A percentile compares a stretch with the other conserved stretches of the same genome.
These are phyloP conservation scores for Shargacucullia verbasci DNA, from an alignment of 2,888 invertebrate genomes.

Conservation along the genomic window DNA sequence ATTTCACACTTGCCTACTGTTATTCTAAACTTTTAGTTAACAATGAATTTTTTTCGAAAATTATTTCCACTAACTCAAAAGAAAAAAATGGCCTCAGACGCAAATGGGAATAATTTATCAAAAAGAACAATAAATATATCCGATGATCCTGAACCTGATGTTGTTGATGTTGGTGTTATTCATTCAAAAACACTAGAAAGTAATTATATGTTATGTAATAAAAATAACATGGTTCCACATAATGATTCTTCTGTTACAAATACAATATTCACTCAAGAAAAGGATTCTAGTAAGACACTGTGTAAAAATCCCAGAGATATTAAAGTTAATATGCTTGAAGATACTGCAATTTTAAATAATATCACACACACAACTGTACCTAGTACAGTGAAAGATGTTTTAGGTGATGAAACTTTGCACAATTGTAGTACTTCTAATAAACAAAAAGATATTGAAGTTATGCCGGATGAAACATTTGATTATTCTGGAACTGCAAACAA, in stretches of 20 bases:
- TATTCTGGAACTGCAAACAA: background rate
- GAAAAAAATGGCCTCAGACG: background rate
- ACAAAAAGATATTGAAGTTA: background rate
- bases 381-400: background rate
- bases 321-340: background rate
- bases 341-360: background rate
- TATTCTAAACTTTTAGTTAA: slow-evolving; percentile 20
- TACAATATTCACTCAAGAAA: background rate
- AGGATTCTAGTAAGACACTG: slow-evolving; percentile 6
- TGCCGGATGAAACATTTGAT: background rate
- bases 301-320: background rate
- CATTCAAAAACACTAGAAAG: background rate
- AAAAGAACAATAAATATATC: background rate
- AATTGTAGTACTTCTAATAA: background rate
- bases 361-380: background rate
- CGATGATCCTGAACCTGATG: background rate
- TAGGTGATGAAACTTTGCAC: background rate
- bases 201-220: background rate
- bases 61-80: slow-evolving; percentile 11
- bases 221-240: background rate
- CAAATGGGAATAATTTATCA: background rate
- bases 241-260: background rate
- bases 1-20: too few species aligned
- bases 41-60: slow-evolving; percentile 35
- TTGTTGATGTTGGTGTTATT: background rate